A percentile compares a stretch with the other conserved stretches of the same genome.
Evolutionary conservation across 2,888 invertebrate genomes (phyloP).

Genomic region (Teleogryllus oceanicus): DNA sequence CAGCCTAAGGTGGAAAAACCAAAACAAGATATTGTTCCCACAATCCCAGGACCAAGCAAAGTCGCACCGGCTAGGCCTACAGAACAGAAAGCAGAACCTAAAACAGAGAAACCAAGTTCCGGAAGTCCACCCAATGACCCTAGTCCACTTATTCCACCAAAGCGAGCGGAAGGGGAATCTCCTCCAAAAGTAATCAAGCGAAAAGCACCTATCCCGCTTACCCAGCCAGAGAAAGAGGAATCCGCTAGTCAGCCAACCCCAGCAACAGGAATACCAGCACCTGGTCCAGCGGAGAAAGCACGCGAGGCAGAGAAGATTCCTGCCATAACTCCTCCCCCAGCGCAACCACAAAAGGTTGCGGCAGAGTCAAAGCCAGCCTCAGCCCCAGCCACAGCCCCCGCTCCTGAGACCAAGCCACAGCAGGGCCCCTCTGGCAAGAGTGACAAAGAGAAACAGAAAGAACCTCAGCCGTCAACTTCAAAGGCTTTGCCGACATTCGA

Average conservation of each 20-base stretch:
- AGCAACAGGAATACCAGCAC: neutral
- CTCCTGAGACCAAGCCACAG: neutral
- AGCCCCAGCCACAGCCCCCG: neutral
- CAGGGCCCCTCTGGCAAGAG: neutral
- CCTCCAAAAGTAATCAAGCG: constrained; percentile 55
- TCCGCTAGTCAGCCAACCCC: neutral
- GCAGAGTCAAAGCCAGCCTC: neutral
- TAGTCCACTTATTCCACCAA: constrained; percentile 46
- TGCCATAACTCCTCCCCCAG: constrained; percentile 28
- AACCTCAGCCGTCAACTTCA: constrained; percentile 24
- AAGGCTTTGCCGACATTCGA: constrained; percentile 32
- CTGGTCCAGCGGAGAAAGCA: neutral
- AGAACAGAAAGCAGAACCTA: neutral
- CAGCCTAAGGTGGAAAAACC: neutral
- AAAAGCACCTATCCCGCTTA: constrained; percentile 41
- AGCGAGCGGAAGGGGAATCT: constrained; percentile 49
- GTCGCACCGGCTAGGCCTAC: neutral
- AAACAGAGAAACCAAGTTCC: neutral
- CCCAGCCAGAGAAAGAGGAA: neutral
- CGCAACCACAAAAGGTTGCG: neutral
- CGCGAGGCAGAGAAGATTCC: constrained; percentile 23
- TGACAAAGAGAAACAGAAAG: constrained; percentile 38
- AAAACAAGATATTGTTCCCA: neutral
- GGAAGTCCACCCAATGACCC: constrained; percentile 23
- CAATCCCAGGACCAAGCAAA: neutral